Evolutionary conservation across 2,888 invertebrate genomes (phyloP).

Genomic region (Matsumyia berberina): DNA sequence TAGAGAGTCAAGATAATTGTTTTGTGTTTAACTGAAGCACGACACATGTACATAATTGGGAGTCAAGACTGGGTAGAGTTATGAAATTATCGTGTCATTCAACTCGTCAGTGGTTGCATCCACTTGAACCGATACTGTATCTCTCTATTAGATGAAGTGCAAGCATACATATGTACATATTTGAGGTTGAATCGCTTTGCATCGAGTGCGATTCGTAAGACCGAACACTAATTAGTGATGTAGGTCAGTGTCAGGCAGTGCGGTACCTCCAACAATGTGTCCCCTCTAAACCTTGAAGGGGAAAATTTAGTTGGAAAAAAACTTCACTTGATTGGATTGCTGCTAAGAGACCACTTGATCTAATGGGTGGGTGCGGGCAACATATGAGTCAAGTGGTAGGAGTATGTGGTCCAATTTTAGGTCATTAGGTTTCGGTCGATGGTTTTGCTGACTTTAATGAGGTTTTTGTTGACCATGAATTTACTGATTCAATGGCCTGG

Average conservation of each 20-base stretch:
- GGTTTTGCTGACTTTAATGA: neutral
- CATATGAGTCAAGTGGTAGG: conserved; percentile 4
- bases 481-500: neutral
- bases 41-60: conserved; percentile 38
- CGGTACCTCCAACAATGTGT: neutral
- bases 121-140: conserved; percentile 44
- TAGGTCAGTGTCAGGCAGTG: conserved; percentile 53
- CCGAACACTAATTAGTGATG: conserved; percentile 42
- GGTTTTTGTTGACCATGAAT: neutral
- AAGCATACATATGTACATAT: too few species aligned
- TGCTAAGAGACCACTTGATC: conserved; percentile 18
- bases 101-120: conserved; percentile 53
- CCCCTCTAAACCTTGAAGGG: conserved; percentile 25
- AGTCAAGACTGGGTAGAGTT: conserved; percentile 13
- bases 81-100: conserved; percentile 60
- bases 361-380: conserved; percentile 11
- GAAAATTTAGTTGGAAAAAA: conserved; percentile 15
- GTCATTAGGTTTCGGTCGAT: conserved; percentile 7
- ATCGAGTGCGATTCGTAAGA: conserved; percentile 16
- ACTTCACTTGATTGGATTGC: conserved; percentile 12
- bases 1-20: conserved; percentile 45
- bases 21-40: conserved; percentile 56
- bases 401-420: neutral
- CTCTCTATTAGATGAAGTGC: conserved; percentile 13
- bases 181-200: conserved; percentile 44